A percentile compares a stretch with the other conserved stretches of the same genome.
phyloP scores from a whole-genome alignment of 2,797 vertebrate species.

The Manis pentadactyla region DNA sequence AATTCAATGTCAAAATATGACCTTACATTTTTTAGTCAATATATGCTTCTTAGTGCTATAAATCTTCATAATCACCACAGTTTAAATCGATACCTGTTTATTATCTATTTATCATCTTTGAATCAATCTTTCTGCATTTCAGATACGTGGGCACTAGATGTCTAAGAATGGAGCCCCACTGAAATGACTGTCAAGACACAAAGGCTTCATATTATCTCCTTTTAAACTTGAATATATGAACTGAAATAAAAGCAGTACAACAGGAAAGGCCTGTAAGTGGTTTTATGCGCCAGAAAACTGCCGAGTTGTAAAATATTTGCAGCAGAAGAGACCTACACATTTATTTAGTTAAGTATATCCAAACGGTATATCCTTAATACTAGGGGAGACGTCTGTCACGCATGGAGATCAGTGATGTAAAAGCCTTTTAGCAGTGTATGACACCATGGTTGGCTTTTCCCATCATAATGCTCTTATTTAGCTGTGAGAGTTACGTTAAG shows the following conservation, averaged over 20 bases:
- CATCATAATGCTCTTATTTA: background rate
- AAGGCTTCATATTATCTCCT: background rate
- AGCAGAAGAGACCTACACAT: background rate
- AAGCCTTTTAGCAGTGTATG: background rate
- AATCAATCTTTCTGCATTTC: slow-evolving; percentile 21
- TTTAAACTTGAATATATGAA: background rate
- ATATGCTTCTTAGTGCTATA: slow-evolving; percentile 62
- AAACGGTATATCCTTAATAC: background rate
- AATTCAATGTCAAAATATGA: slow-evolving; percentile 69
- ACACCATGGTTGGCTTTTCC: background rate
- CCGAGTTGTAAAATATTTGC: background rate
- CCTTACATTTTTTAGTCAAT: slow-evolving; percentile 66
- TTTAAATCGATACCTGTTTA: slow-evolving; percentile 66
- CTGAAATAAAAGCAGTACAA: background rate
- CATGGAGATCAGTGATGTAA: background rate
- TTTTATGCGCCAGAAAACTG: background rate
- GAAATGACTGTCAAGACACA: background rate
- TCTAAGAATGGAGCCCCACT: background rate
- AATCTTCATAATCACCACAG: slow-evolving; percentile 45
- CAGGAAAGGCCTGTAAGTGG: background rate
- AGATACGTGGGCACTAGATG: background rate
- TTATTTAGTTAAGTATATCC: background rate
- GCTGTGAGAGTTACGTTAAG: background rate
- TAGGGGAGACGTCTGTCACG: background rate
- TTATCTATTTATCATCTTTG: slow-evolving; percentile 59